Conservation (phyloP, 2,113 vertebrate genomes). For the Lycaon pictus region DNA sequence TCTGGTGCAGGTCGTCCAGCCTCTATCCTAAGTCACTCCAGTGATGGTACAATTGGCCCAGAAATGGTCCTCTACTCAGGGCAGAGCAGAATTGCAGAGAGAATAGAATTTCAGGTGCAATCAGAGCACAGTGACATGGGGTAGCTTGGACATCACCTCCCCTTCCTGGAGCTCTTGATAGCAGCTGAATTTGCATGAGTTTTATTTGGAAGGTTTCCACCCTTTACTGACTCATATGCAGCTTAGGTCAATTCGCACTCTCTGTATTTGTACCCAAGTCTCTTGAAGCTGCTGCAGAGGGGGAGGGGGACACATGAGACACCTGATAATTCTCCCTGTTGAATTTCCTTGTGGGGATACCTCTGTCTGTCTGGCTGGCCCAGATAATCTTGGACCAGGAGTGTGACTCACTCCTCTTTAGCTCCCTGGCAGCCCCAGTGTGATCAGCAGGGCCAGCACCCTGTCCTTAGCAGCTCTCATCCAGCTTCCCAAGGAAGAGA, state of each 20-base stretch:
- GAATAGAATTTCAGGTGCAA: background rate
- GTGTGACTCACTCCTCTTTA: background rate
- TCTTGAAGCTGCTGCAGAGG: background rate
- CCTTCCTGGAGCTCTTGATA: background rate
- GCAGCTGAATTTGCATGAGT: background rate
- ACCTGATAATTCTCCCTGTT: background rate
- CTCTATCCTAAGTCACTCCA: background rate
- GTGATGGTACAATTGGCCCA: background rate
- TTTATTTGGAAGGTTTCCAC: constrained; percentile 39
- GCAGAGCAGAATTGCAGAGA: background rate
- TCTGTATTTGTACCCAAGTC: background rate
- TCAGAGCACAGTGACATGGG: background rate
- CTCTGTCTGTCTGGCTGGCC: background rate
- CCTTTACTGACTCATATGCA: background rate
- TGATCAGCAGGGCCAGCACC: background rate
- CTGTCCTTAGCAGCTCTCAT: background rate
- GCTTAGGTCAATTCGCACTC: constrained; percentile 1
- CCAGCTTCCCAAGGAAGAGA: background rate
- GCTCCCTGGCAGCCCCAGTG: background rate
- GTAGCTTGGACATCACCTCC: background rate
- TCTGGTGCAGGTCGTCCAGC: background rate
- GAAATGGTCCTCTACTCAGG: background rate
- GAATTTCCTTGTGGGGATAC: background rate
- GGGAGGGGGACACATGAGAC: background rate
- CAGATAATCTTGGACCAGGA: background rate